Percentiles rank a stretch among this genome's conserved stretches.
phyloP scores from a whole-genome alignment of 1,140 invertebrate genomes.

The Octopus bimaculoides region DNA sequence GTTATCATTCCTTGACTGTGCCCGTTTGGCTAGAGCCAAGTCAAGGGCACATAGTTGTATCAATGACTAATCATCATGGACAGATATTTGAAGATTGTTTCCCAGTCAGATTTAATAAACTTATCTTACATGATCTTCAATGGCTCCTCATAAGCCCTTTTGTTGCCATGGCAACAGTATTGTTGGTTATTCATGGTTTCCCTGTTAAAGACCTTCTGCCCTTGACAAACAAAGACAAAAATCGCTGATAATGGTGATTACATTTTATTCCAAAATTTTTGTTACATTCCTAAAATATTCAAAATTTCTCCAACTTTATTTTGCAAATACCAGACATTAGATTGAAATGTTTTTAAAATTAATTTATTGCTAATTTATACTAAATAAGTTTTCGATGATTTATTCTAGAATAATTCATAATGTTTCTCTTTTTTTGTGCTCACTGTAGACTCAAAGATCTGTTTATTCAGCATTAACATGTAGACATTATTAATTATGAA shows the following conservation, averaged over 20 bases:
- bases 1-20: constrained; percentile 30
- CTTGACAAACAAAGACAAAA: constrained; percentile 39
- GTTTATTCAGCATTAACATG: too few species aligned
- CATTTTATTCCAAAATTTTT: background rate
- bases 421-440: background rate
- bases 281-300: background rate
- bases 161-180: constrained; percentile 40
- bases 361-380: background rate
- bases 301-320: background rate
- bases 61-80: constrained; percentile 44
- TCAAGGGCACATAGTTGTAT: constrained; percentile 43
- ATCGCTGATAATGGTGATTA: constrained; percentile 17
- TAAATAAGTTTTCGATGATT: background rate
- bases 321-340: background rate
- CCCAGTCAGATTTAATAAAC: constrained; percentile 39
- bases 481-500: too few species aligned
- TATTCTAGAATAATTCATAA: background rate
- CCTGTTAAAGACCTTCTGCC: constrained; percentile 47
- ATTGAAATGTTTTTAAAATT: background rate
- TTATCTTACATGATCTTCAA: constrained; percentile 43
- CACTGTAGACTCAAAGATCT: background rate
- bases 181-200: constrained; percentile 47
- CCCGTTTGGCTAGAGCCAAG: constrained; percentile 35
- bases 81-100: constrained; percentile 36
- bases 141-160: constrained; percentile 45